Evolutionary conservation across 53 echinoderm and acorn worm genomes (phyloP).

Genomic region (Echinarachnius parma): DNA sequence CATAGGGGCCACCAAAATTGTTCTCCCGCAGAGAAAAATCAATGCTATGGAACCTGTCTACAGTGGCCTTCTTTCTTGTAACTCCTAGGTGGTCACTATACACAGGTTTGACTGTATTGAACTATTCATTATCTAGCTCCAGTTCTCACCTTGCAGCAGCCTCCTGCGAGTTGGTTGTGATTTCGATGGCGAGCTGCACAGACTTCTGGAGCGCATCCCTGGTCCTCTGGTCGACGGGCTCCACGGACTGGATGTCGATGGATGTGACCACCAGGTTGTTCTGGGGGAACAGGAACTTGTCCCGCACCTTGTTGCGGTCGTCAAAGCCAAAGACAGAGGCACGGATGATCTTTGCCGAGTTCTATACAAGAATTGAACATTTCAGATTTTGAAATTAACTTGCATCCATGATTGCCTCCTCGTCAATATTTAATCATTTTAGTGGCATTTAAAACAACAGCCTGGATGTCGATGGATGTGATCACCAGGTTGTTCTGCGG

Average conservation of each 20-base stretch:
- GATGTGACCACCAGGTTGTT: slow-evolving; percentile 93
- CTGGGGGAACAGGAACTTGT: slow-evolving; percentile 87
- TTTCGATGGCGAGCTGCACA: slow-evolving; percentile 98
- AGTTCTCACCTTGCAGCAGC: slow-evolving; percentile 76
- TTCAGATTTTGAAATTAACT: too few relatives aligned
- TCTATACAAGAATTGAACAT: too few relatives aligned
- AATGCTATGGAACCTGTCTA: too few relatives aligned
- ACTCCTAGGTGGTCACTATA: too few relatives aligned
- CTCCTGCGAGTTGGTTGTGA: slow-evolving; percentile 99
- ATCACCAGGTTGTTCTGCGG: slow-evolving; percentile 94
- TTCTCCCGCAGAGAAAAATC: too few relatives aligned
- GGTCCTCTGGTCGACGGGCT: slow-evolving; percentile 98
- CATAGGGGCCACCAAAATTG: too few relatives aligned
- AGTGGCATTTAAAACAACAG: too few relatives aligned
- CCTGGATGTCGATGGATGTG: slow-evolving; percentile 99
- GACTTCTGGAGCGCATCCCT: slow-evolving; percentile 97
- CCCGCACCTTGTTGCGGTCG: slow-evolving; percentile 83
- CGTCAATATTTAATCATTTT: too few relatives aligned
- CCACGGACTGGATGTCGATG: slow-evolving; percentile 99
- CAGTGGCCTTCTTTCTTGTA: too few relatives aligned
- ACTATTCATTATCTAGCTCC: not conserved
- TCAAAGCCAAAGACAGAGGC: slow-evolving; percentile 94
- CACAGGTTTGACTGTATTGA: too few relatives aligned
- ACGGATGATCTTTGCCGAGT: slow-evolving; percentile 97
- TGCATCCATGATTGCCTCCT: too few relatives aligned